A percentile compares a stretch with the other conserved stretches of the same genome.
Conservation (phyloP, 2,888 invertebrate genomes). For the Syritta pipiens region DNA sequence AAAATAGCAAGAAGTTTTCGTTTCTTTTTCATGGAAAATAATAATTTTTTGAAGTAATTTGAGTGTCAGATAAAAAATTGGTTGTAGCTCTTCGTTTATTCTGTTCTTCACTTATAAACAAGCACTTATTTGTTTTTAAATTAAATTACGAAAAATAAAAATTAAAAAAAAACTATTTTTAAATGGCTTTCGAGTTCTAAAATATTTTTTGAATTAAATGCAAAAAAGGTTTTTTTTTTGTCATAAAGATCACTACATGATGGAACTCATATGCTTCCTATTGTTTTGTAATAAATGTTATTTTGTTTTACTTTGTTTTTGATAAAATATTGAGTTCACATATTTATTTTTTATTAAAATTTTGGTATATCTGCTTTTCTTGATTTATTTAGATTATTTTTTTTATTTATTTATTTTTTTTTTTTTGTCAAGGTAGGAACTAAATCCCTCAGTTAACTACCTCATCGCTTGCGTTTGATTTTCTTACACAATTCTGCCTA, state of each 20-base stretch:
- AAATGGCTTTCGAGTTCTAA: constrained; percentile 36
- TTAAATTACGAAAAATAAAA: constrained; percentile 34
- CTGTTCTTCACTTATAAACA: constrained; percentile 24
- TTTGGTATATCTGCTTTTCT: constrained; percentile 53
- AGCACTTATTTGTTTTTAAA: constrained; percentile 27
- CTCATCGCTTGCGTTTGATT: constrained; percentile 53
- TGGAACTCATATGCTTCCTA: constrained; percentile 56
- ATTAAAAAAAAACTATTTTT: constrained; percentile 20
- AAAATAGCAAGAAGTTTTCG: constrained; percentile 49
- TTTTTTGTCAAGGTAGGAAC: constrained; percentile 52
- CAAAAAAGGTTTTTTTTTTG: no score
- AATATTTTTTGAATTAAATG: constrained; percentile 46
- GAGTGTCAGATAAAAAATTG: constrained; percentile 18
- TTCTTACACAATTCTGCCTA: constrained; percentile 63
- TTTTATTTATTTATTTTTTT: no score
- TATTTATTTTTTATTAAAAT: constrained; percentile 23
- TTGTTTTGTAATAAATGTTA: constrained; percentile 31
- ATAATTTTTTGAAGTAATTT: constrained; percentile 25
- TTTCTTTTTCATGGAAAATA: constrained; percentile 12
- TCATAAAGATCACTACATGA: constrained; percentile 10
- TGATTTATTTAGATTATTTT: constrained; percentile 19
- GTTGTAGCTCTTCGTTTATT: constrained; percentile 15
- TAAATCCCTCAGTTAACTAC: constrained; percentile 62
- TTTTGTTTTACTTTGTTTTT: constrained; percentile 11
- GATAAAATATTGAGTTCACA: constrained; percentile 20